Evolutionary conservation across 2,797 vertebrate species (phyloP), one percentile per base, ranked within the genome.

Genomic region (Melanotaenia boesemani): DNA sequence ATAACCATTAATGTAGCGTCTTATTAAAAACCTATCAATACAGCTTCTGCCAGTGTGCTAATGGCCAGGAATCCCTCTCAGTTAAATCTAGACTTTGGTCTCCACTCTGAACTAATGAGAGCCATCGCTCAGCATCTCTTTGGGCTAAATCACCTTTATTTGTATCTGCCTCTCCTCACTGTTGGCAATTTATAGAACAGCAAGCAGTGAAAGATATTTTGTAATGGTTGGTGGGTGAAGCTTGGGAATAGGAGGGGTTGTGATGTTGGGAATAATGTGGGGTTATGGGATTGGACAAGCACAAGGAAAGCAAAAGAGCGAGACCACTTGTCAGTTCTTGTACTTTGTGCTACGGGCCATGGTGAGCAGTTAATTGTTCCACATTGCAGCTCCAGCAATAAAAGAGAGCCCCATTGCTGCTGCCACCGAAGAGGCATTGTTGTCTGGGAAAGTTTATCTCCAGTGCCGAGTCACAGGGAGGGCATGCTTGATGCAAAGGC

Each of bases 21-120:
- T 96, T 95, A 95, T 96, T 96, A 96, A 95, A 96, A 96, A 94
- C 91, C 94, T 95, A 95, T 95, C 94, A 95, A 95, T 95, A 95
- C 83, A 82, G 78, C 72, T 46, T 63, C 92, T 94, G 95, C 92
- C 94, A 94, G 82, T 63, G 88, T 76, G 7, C 91, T 96, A 95
- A 96, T 95, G 94, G 93, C 86, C 87, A 94, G 89, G 92, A 93
- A 96, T 95, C 92, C 91, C 93, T 95, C 94, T 95, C 94, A 88
- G 94, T 95, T 95, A 94, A 94, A 92, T 91, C 92, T 88, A 79
- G 89, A 92, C 94, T 95, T 94, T 93, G 90, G 93, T 94, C 93
- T 95, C 93, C 93, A 94, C 91, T 93, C 88, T 63, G 89, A 92
- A 92, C 93, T 96, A 95, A 96, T 95, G 95, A 95, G 94, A 90